phyloP scores from a whole-genome alignment of 2,888 invertebrate genomes.

The Theretra japonica region DNA sequence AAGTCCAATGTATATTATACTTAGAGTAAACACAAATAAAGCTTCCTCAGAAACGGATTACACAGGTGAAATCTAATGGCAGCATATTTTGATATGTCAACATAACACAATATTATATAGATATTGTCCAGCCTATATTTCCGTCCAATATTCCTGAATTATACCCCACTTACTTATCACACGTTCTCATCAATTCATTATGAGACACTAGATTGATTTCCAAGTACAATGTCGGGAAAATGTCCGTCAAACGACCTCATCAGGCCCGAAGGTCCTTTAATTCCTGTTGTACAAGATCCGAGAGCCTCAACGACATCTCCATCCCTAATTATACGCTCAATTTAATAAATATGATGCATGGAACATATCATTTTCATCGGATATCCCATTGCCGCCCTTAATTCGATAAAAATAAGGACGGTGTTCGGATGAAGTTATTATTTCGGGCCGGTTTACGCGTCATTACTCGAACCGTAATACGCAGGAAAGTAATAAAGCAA shows the following conservation, averaged over 20 bases:
- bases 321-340: conserved; percentile 31
- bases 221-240: neutral
- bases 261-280: neutral
- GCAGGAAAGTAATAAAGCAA: conserved; percentile 61
- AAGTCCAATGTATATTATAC: no score
- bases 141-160: no score
- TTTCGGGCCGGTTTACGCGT: conserved; percentile 56
- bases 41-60: no score
- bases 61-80: no score
- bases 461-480: conserved; percentile 62
- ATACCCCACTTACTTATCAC: no score
- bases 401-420: neutral
- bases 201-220: neutral
- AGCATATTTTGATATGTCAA: no score
- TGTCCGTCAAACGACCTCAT: neutral
- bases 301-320: neutral
- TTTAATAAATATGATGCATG: conserved; percentile 30
- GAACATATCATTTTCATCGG: conserved; percentile 20
- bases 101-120: no score
- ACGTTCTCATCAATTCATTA: neutral
- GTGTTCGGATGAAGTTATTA: conserved; percentile 30
- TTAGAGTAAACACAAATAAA: no score
- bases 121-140: no score
- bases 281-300: neutral
- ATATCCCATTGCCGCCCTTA: conserved; percentile 1